A percentile compares a stretch with the other conserved stretches of the same genome.
phyloP scores from a whole-genome alignment of 2,113 vertebrate genomes.

The Nannobrachium achirus region DNA sequence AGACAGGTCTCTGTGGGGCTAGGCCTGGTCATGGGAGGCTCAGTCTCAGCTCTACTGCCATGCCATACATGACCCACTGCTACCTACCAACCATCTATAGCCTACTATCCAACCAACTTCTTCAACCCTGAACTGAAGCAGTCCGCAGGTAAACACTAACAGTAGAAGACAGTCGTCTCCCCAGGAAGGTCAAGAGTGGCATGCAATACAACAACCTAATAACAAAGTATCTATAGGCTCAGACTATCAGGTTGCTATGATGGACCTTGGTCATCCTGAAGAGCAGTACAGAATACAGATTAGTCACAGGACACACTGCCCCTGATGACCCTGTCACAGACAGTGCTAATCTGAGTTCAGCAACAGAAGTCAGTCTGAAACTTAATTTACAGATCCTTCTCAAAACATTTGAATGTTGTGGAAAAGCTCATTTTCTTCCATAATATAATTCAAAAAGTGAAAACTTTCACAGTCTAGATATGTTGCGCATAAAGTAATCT shows the following conservation, averaged over 20 bases:
- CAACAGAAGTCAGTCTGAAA: background rate
- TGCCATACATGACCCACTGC: constrained; percentile 11
- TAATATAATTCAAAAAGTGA: no score
- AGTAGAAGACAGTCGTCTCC: no score
- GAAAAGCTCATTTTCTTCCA: no score
- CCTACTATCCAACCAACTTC: background rate
- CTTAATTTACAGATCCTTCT: no score
- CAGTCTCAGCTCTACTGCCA: background rate
- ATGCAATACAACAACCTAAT: no score
- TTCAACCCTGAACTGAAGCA: background rate
- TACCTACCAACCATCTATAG: background rate
- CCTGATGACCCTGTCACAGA: background rate
- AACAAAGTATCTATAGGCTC: background rate
- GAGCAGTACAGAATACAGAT: background rate
- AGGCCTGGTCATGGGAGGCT: constrained; percentile 14
- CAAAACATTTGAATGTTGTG: no score
- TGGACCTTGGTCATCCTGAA: background rate
- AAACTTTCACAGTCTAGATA: no score
- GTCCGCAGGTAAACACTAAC: no score
- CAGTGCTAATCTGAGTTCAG: background rate
- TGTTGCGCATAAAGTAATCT: no score
- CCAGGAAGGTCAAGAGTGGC: background rate
- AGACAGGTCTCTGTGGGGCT: constrained; percentile 10
- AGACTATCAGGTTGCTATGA: constrained; percentile 1
- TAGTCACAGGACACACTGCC: constrained; percentile 13